Evolutionary conservation across 2,113 vertebrate genomes (phyloP), one percentile per base, ranked within the genome.

Genomic region (Cercopithecus mona): DNA sequence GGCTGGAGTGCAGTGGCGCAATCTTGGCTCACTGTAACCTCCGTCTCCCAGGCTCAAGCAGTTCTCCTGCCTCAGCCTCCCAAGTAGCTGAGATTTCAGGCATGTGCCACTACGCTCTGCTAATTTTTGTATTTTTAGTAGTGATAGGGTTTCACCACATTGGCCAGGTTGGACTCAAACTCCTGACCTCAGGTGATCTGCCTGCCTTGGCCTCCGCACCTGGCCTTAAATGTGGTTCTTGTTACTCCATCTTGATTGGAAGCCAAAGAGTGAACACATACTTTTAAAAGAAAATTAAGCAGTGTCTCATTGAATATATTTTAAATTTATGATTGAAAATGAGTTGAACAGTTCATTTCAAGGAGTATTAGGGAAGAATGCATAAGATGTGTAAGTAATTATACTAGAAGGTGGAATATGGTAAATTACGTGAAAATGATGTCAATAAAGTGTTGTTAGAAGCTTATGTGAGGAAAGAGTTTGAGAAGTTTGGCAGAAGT

Each of bases 261-360:
- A 93, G 25, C 35, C 90, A 43, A 94, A 86, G 81, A 88, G 23
- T 83, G 68, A 88, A 27, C 25, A 40, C 22, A 72, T 88, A 76
- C 35, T 97, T 95, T 64, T 18, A 57, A 72, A 76, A 81, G 48
- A 95, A 73, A 88, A 64, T 66, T 76, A 75, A 78, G 38, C 85
- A 17, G 35, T 72, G 3, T 92, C 40, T 95, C 59, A 30, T 90
- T 96, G 85, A 98, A 52, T 83, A n/a, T 83, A 83, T 75, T 89
- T 68, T 75, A 93, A 84, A 43, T 40, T 68, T 45, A 68, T 70
- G 23, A 87, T 55, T 93, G 32, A 94, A 90, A 92, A 52, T 87
- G n/a, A 27, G 3, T 80, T 93, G 40, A 90, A 83, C 43, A 80
- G 32, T 83, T 64, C 79, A 38, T 96, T 90, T 92, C 80, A 80